These are phyloP conservation scores for Acropora yongei DNA, from an alignment of 64 coral and sea anemone species.

Conservation along the genomic window DNA sequence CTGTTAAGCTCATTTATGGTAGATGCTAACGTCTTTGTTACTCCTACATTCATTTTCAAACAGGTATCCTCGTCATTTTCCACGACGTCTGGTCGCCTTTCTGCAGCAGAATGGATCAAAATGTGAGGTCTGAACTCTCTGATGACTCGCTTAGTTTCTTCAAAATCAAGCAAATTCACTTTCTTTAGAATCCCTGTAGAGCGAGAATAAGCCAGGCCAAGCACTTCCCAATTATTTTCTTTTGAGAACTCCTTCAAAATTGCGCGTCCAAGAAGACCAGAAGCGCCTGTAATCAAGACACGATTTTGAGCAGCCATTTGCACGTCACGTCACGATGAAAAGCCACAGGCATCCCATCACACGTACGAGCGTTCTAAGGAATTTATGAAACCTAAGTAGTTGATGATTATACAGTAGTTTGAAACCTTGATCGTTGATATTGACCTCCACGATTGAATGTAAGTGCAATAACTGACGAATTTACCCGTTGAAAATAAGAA, in stretches of 20 bases:
- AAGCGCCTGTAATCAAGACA: constrained; percentile 80
- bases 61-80: constrained; percentile 73
- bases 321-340: not conserved
- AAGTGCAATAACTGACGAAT: too few species aligned
- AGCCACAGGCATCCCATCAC: not conserved
- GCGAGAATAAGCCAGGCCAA: constrained; percentile 78
- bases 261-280: constrained; percentile 84
- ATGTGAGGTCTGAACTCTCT: constrained; percentile 79
- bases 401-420: too few species aligned
- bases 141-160: constrained; percentile 67
- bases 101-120: constrained; percentile 78
- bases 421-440: too few species aligned
- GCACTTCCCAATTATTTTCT: constrained; percentile 49
- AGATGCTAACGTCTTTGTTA: constrained; percentile 72
- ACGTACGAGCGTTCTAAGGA: too few species aligned
- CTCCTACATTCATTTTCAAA: constrained; percentile 73
- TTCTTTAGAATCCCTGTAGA: constrained; percentile 70
- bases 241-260: constrained; percentile 71
- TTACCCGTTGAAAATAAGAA: too few species aligned
- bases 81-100: constrained; percentile 83
- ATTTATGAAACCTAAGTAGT: too few species aligned
- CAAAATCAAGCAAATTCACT: constrained; percentile 79
- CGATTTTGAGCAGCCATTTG: constrained; percentile 81
- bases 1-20: constrained; percentile 70
- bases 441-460: too few species aligned